Evolutionary conservation across 2,888 invertebrate species (phyloP).

Genomic region (Folsomia candida): DNA sequence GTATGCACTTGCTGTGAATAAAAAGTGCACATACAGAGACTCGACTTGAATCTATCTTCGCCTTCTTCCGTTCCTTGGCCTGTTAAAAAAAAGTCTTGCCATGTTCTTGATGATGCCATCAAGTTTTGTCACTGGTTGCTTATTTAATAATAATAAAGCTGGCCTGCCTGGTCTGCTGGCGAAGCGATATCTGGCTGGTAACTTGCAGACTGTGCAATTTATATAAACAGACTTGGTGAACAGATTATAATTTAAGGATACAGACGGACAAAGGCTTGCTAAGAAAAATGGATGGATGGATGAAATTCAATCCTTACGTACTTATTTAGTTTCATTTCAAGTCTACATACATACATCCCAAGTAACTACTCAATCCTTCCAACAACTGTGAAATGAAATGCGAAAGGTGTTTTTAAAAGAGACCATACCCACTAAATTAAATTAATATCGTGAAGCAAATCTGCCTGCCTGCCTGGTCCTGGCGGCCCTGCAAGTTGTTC

Average conservation of each 20-base stretch:
- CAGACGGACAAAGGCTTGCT: neutral
- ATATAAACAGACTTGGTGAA: conserved; percentile 1
- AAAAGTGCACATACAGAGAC: too few species aligned
- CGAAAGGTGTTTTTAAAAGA: too few species aligned
- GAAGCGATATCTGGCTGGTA: too few species aligned
- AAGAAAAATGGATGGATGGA: neutral
- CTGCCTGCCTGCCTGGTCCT: too few species aligned
- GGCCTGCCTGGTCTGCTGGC: neutral
- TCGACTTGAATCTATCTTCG: neutral
- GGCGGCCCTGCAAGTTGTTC: too few species aligned
- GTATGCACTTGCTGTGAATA: too few species aligned
- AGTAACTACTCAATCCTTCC: neutral
- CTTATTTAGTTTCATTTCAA: neutral
- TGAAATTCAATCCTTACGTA: neutral
- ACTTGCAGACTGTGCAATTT: neutral
- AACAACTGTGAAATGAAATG: neutral
- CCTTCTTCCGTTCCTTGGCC: neutral
- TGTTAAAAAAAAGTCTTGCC: neutral
- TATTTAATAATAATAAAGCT: neutral
- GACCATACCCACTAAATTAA: too few species aligned
- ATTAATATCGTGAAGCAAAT: too few species aligned
- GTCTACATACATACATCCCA: neutral
- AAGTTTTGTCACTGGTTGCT: neutral
- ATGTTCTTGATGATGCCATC: too few species aligned
- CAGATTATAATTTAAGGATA: neutral